A percentile compares a stretch with the other conserved stretches of the same genome.
Evolutionary conservation across 2,888 invertebrate genomes (phyloP).

Genomic region (Epinotia bilunana): DNA sequence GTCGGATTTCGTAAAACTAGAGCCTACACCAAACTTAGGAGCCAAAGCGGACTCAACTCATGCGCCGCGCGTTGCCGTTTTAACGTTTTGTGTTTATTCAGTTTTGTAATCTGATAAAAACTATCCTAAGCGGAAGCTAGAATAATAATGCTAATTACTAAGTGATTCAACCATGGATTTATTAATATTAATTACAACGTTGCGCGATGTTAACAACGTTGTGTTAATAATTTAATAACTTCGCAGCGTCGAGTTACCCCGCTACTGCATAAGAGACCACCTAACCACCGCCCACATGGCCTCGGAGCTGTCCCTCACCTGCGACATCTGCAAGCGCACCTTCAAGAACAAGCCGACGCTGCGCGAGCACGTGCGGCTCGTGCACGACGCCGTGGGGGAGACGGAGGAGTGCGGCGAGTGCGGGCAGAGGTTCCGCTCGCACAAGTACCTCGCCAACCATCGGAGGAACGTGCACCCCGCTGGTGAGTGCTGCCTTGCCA

Average conservation of each 20-base stretch:
- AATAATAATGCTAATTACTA: no score
- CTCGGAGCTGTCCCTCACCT: neutral
- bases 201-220: no score
- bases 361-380: neutral
- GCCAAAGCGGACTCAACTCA: no score
- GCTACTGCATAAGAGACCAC: slow-evolving; percentile 1
- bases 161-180: no score
- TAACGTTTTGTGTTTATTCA: no score
- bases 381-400: neutral
- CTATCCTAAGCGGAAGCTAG: no score
- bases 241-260: neutral
- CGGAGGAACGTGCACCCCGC: neutral
- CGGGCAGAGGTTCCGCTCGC: neutral
- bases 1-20: no score
- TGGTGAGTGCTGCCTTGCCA: neutral
- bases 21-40: no score
- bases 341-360: neutral
- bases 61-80: no score
- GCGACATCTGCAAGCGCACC: neutral
- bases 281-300: neutral
- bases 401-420: neutral
- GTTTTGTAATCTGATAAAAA: no score
- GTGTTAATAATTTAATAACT: no score
- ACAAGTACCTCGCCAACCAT: slow-evolving; percentile 4
- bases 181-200: no score